Base-by-base conservation (phyloP, 1,140 invertebrate species). In the Augochlora pura region DNA sequence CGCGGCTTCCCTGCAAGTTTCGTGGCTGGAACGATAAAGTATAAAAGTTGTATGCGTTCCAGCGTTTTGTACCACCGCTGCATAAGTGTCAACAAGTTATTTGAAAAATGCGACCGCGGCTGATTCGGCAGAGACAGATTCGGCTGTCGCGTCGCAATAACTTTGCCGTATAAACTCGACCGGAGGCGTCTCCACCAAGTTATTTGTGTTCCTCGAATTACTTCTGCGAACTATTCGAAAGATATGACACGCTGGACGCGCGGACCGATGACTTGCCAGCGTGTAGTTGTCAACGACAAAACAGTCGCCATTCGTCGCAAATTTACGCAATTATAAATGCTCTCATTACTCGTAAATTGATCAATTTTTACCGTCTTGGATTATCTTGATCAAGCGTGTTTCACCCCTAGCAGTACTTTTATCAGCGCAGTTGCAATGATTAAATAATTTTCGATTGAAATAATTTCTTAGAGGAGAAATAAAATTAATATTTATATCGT, bases 51-150 rank as follows among this genome's bases (percentile, higher is more conserved):
- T 64, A 77, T 71, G 79, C 70, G 39, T 80, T 64, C 60, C 18
- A 23, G 52, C 49, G 16, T 62, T 25, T 67, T 32, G 59, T 54
- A 52, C 57, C 32, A 54, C 18, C 59, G 23, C 59, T 72, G 70
- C 66, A 78, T 60, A 84, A 85, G 79, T 74, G 82, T 86, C 86
- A 87, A 87, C 86, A 87, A 87, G 86, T 87, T 73, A 77, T 27
- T 79, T 75, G 85, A 87, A 86, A 87, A 87, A 86, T 83, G 64
- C 63, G 77, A 39, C 21, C 27, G 49, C 14, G 49, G 18, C 65
- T 76, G 83, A 82, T 78, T 66, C 39, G 25, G 57, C 59, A 23
- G 27, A 83, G 71, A 80, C 62, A 57, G 2, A 27, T n/a, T 49
- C 32, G 49, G 21, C 27, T 46, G 46, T 4, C 60, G 32, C 59